Conservation (phyloP, 2,113 vertebrate species). For the Pundamilia nyererei region DNA sequence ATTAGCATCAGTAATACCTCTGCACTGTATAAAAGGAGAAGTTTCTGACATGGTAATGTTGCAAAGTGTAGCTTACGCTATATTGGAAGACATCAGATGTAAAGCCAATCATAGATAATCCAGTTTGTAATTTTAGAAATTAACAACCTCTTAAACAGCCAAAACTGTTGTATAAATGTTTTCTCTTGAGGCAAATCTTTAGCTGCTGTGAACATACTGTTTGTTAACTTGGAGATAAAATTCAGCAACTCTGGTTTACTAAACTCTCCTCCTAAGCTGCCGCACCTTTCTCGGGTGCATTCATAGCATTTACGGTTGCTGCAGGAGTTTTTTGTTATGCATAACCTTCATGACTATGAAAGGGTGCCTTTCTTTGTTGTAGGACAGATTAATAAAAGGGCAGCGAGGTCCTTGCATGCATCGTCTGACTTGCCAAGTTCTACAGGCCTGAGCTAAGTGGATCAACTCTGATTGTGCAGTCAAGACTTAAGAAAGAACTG, state of each 20-base stretch:
- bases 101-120: not conserved
- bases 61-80: not conserved
- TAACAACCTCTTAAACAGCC: rapidly evolving
- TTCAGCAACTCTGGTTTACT: not conserved
- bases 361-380: conserved; percentile 18
- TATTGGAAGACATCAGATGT: not conserved
- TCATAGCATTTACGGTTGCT: not conserved
- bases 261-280: not conserved
- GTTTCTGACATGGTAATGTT: not conserved
- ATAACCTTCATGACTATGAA: conserved; percentile 20
- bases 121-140: not conserved
- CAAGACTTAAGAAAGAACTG: conserved; percentile 3
- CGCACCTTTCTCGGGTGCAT: not conserved
- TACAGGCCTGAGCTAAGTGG: conserved; percentile 1
- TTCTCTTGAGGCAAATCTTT: not conserved
- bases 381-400: conserved; percentile 22
- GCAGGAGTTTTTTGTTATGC: not conserved
- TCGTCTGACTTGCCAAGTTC: not conserved
- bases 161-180: not conserved
- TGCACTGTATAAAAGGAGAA: not conserved
- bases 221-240: not conserved
- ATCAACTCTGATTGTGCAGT: not conserved
- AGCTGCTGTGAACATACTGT: not conserved
- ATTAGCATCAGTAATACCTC: not conserved
- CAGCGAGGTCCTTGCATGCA: not conserved